Evolutionary conservation across 2,113 vertebrate genomes (phyloP).

Genomic region (Corythornis vintsioides): DNA sequence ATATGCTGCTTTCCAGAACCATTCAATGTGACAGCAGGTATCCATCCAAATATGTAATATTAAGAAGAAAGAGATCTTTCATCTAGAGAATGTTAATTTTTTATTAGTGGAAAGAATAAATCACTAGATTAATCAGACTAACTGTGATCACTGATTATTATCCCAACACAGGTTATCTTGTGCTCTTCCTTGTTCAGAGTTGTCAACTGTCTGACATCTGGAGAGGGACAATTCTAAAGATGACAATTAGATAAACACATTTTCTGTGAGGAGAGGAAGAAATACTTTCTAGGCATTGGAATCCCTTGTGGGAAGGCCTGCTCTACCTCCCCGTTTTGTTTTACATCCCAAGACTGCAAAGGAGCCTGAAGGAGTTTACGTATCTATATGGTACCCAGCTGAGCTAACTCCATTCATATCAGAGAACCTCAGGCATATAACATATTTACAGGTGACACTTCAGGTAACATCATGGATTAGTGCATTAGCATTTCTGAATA

Average conservation of each 20-base stretch:
- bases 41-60: not conserved
- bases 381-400: no score
- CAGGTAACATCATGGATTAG: not conserved
- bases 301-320: not conserved
- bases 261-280: not conserved
- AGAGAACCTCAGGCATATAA: not conserved
- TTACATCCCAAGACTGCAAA: not conserved
- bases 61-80: not conserved
- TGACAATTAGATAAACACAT: not conserved
- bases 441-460: not conserved
- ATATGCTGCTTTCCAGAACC: not conserved
- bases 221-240: not conserved
- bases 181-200: not conserved
- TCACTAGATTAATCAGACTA: not conserved
- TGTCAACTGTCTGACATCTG: not conserved
- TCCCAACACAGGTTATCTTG: not conserved
- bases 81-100: not conserved
- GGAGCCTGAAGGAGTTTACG: not conserved
- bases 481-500: not conserved
- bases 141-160: not conserved
- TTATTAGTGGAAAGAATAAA: not conserved
- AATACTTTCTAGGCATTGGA: not conserved
- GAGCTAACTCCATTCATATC: fast-evolving
- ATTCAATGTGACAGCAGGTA: not conserved
- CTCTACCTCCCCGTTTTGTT: not conserved